phyloP scores from a whole-genome alignment of 2,113 vertebrate species.

The Myanophis thanlyinensis region DNA sequence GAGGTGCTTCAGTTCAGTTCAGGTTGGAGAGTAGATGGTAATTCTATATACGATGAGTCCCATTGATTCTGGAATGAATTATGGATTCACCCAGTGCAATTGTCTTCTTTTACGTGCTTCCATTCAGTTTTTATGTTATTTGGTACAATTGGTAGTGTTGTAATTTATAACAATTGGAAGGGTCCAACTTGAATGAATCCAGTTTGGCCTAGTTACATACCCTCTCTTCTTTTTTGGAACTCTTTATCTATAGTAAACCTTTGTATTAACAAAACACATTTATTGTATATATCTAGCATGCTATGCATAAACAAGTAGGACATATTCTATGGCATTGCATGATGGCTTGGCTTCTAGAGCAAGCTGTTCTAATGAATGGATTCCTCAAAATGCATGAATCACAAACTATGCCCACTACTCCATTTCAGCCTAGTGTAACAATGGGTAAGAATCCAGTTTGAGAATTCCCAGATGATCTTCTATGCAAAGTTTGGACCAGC shows the following conservation, averaged over 20 bases:
- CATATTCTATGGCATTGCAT: not conserved
- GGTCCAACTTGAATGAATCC: not conserved
- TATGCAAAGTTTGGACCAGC: not conserved
- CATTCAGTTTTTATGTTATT: not conserved
- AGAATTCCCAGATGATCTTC: not conserved
- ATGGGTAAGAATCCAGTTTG: not conserved
- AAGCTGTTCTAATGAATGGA: not conserved
- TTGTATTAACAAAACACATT: not conserved
- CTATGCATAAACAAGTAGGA: not conserved
- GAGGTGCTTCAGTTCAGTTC: constrained; percentile 15
- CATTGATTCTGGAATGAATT: too few relatives aligned
- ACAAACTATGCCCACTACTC: not conserved
- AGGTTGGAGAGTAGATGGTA: not conserved
- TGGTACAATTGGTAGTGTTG: not conserved
- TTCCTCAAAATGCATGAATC: not conserved
- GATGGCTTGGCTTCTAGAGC: not conserved
- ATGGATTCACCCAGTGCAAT: not conserved
- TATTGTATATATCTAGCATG: not conserved
- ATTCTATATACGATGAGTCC: not conserved
- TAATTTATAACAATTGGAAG: not conserved
- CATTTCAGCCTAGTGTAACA: not conserved
- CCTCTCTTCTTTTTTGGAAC: not conserved
- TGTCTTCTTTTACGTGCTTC: not conserved
- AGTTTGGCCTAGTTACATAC: not conserved
- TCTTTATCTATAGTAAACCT: not conserved